phyloP scores from a whole-genome alignment of 1,140 invertebrate genomes.

The Muscidifurax raptorellus region DNA sequence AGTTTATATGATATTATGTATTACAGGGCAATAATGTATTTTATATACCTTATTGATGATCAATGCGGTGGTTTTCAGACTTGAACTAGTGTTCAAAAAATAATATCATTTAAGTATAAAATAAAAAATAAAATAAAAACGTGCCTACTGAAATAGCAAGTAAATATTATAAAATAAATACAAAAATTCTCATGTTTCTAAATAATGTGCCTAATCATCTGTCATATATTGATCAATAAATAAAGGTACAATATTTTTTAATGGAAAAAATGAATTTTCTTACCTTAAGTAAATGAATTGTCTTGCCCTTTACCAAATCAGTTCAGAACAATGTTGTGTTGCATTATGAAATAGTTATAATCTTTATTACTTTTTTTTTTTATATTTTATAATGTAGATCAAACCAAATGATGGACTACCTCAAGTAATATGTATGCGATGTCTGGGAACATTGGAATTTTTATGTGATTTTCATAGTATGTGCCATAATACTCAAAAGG shows the following conservation, averaged over 20 bases:
- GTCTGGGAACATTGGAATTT: slow-evolving; percentile 64
- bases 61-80: not conserved
- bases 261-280: slow-evolving; percentile 44
- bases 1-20: slow-evolving; percentile 35
- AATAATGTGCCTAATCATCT: slow-evolving; percentile 36
- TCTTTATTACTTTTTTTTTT: not conserved
- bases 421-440: slow-evolving; percentile 59
- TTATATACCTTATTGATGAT: slow-evolving; percentile 38
- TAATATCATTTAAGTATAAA: not conserved
- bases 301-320: not conserved
- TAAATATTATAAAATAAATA: slow-evolving; percentile 30
- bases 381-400: slow-evolving; percentile 60
- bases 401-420: slow-evolving; percentile 61
- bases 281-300: not conserved
- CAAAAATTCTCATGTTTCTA: slow-evolving; percentile 28
- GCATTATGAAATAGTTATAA: not conserved
- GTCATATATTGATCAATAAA: slow-evolving; percentile 52
- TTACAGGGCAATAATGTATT: slow-evolving; percentile 25
- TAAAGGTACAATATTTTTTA: slow-evolving; percentile 69
- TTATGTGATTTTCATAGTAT: slow-evolving; percentile 60
- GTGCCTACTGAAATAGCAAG: not conserved
- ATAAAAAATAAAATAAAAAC: not conserved
- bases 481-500: slow-evolving; percentile 60
- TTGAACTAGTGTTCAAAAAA: not conserved
- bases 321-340: slow-evolving; percentile 28